Base-by-base conservation (phyloP, 2,113 vertebrate genomes). In the Thunnus maccoyii region DNA sequence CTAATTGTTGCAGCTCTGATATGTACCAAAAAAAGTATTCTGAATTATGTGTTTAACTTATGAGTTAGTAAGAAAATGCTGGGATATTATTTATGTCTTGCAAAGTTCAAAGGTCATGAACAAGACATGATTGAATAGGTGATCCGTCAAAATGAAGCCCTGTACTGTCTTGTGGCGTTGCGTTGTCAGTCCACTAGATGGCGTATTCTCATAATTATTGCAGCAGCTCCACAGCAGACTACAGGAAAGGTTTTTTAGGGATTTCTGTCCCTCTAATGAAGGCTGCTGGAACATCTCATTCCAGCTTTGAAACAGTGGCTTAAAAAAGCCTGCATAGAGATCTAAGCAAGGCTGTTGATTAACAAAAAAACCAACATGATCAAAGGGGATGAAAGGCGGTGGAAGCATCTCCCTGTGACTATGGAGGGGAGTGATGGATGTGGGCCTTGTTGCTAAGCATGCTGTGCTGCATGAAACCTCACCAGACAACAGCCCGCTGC, bases 181-280 rank as follows among this genome's bases (percentile, higher is more conserved):
- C 64, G 3, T n/a, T 12, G 10, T 48, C 3, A 50, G 7, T 4
- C 86, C 91, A 89, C 89, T 87, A 89, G 92, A 85, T 84, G 91
- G 82, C 16, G 71, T 0, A 13, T 14, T 1, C 22, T 41, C 25
- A 1, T 2, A 6, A 16, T 48, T 8, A 2, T 48, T 13, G 5
- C 54, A 22, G 52, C 57, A 46, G 18, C 36, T 9, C 36, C 36
- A 41, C 36, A 41, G 22, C 18, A n/a, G 15, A 36, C 47, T 2
- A 16, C 56, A 64, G n/a, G 0, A 16, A 46, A 41, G n/a, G 36
- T 12, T 54, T 58, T 41, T 41, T 9, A 14, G 30, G 76, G 58
- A 25, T 56, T 47, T 52, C 13, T 44, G 44, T 22, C 22, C 47
- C 25, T 11, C 22, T 55, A 50, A 69, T 71, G 30, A 46, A 75